Conservation (phyloP, 1,140 invertebrate genomes). For the Drosophila kikkawai region DNA sequence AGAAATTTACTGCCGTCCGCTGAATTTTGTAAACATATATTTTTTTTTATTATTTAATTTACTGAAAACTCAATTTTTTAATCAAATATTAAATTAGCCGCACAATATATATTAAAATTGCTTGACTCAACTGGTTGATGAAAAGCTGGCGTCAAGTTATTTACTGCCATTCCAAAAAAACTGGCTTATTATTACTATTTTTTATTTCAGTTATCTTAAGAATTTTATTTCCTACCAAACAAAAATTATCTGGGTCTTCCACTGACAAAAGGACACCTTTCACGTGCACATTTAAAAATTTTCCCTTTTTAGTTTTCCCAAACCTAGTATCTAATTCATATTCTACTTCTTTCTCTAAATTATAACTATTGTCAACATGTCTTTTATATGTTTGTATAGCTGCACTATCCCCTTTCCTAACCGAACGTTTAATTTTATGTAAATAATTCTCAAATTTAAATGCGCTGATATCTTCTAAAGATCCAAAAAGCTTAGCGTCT, state of each 20-base stretch:
- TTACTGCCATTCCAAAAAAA: not conserved
- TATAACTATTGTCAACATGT: not conserved
- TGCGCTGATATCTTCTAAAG: slow-evolving; percentile 34
- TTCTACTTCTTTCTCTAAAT: not conserved
- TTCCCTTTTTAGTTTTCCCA: slow-evolving; percentile 5
- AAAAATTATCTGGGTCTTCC: not conserved
- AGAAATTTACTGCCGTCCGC: not conserved
- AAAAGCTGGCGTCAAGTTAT: not conserved
- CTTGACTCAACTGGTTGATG: not conserved
- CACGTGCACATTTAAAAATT: not conserved
- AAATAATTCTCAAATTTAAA: slow-evolving; percentile 50
- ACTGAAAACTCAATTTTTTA: not conserved
- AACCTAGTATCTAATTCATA: slow-evolving; percentile 1
- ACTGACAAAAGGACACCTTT: not conserved
- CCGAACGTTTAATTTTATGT: slow-evolving; percentile 27
- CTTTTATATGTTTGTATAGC: slow-evolving; percentile 36
- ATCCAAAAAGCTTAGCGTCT: slow-evolving; percentile 41
- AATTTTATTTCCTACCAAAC: not conserved
- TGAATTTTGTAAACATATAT: not conserved
- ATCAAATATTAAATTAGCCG: not conserved
- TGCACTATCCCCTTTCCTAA: slow-evolving; percentile 25
- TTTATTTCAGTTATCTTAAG: not conserved
- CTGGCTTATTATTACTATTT: not conserved
- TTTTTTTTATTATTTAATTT: not conserved
- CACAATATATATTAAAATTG: not conserved